Evolutionary conservation across 2,888 invertebrate species (phyloP), one percentile per base, ranked within the genome.

Genomic region (Drosophila borborema): DNA sequence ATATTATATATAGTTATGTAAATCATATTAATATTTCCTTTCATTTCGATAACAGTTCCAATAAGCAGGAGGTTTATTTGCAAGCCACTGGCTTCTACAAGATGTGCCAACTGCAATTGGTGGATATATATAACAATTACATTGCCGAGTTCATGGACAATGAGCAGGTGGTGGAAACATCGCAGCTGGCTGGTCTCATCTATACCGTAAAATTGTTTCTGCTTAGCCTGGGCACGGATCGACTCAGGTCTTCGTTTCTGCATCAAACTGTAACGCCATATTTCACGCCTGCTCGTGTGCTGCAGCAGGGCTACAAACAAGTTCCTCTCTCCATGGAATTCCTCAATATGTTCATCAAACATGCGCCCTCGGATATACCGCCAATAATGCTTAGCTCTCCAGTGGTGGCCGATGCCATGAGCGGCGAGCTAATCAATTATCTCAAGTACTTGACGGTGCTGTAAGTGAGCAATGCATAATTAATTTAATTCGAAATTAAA

Each of bases 11-110:
- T 36, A 20, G 9, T 28, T n/a, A n/a, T 14, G 14, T 28, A 23
- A 43, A 3, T 16, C 1, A 3, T 14, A 34, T 12, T 51, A 18
- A 34, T 18, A 18, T 6, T 18, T 3, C 3, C 0, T 7, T 14
- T 1, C 8, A 10, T n/a, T 0, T 3, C 31, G 4, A 5, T 14
- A 65, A 6, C 66, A 92, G 93, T 48, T 93, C 92, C 2, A 80
- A 75, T n/a, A 92, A 91, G 31, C 92, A 92, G 20, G 93, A 93
- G 54, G 91, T 92, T 8, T 91, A 92, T 54, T 80, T 92, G 14
- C 92, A 93, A 70, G 92, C 93, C 34, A 91, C 91, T 7, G 93
- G 92, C 1, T 93, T 93, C 76, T 93, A 93, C 61, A 91, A 92
- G 73, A 93, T 93, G 93, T 93, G 93, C 31, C 91, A 92, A 53